These are phyloP conservation scores for Balanococcus diminutus DNA, from an alignment of 2,888 invertebrate species.

Conservation along the genomic window DNA sequence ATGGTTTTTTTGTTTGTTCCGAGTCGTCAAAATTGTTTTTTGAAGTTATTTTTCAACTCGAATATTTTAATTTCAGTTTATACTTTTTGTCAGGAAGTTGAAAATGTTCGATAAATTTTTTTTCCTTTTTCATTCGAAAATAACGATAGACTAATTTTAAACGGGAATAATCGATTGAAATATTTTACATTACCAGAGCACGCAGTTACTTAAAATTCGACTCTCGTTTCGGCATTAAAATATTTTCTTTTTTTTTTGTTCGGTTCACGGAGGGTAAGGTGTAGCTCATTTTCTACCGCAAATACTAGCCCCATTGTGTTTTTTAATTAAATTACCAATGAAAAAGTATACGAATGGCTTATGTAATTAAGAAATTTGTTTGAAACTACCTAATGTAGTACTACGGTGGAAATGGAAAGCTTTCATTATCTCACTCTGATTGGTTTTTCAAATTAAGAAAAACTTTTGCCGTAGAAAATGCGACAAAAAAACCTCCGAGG, in stretches of 20 bases:
- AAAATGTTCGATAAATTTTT: background rate
- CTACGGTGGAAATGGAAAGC: background rate
- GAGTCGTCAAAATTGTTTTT: too few relatives aligned
- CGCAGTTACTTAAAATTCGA: conserved; percentile 24
- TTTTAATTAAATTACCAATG: conserved; percentile 40
- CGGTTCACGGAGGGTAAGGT: background rate
- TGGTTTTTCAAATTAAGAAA: background rate
- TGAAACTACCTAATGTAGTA: background rate
- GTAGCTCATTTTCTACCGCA: conserved; percentile 8
- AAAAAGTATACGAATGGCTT: background rate
- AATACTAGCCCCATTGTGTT: conserved; percentile 13
- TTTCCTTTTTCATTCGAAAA: background rate
- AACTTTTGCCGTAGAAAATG: background rate
- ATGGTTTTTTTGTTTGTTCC: too few relatives aligned
- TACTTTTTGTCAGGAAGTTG: too few relatives aligned
- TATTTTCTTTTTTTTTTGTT: conserved; percentile 25
- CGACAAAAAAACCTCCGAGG: background rate
- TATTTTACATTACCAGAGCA: background rate
- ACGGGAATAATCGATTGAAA: conserved; percentile 1
- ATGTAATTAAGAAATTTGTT: conserved; percentile 10
- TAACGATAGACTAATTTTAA: background rate
- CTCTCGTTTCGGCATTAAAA: conserved; percentile 14
- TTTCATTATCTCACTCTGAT: background rate
- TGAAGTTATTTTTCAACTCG: too few relatives aligned
- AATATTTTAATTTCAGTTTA: too few relatives aligned